Conservation (phyloP, 1,140 invertebrate genomes). For the Parapsyche elsis region DNA sequence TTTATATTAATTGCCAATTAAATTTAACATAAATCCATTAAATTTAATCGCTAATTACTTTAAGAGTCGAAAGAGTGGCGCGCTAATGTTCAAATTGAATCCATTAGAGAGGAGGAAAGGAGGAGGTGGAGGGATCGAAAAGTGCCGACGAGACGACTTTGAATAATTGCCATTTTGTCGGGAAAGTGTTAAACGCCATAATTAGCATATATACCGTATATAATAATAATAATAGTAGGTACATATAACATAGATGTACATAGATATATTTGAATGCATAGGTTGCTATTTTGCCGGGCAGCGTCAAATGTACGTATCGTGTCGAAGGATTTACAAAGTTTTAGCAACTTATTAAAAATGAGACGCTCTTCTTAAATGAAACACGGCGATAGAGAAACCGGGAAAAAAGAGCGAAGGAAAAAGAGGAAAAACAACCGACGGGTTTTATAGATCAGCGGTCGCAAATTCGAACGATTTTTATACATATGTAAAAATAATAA, state of each 20-base stretch:
- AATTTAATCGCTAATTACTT: constrained; percentile 45
- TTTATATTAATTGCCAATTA: constrained; percentile 46
- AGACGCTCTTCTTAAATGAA: constrained; percentile 52
- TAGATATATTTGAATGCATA: neutral
- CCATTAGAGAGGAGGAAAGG: neutral
- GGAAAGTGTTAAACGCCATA: neutral
- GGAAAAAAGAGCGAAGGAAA: constrained; percentile 23
- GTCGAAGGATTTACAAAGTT: constrained; percentile 51
- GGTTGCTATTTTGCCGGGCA: neutral
- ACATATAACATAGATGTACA: neutral
- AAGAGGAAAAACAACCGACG: constrained; percentile 21
- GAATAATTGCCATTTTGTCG: too few relatives aligned
- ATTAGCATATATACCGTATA: neutral
- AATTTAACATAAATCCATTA: constrained; percentile 47
- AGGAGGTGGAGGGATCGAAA: neutral
- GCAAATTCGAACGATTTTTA: neutral
- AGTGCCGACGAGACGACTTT: neutral
- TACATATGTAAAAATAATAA: too few relatives aligned
- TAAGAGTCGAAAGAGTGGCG: constrained; percentile 27
- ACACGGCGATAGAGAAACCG: constrained; percentile 34
- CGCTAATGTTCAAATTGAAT: neutral
- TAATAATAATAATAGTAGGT: neutral
- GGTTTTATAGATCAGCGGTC: constrained; percentile 1
- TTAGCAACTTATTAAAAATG: constrained; percentile 51
- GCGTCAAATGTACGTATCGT: constrained; percentile 31